These are phyloP conservation scores for Chloebia gouldiae DNA, from an alignment of 2,113 vertebrate species.

Conservation along the genomic window DNA sequence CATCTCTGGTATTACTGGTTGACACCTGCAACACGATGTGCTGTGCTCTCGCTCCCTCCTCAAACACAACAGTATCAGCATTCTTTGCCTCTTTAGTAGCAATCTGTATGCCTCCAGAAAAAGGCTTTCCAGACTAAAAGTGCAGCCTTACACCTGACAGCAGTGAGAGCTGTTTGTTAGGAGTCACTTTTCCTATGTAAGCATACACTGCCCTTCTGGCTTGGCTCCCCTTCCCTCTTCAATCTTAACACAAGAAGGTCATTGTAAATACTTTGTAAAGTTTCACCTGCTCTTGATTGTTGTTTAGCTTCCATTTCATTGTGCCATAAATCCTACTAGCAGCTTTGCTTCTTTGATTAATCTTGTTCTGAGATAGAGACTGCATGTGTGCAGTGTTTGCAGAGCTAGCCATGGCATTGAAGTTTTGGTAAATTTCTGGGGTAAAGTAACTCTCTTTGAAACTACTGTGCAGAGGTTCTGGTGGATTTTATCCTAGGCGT, in stretches of 20 bases:
- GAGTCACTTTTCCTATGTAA: background rate
- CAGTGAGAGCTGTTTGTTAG: background rate
- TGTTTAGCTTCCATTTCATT: background rate
- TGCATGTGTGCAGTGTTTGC: background rate
- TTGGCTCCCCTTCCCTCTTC: background rate
- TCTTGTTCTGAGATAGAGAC: background rate
- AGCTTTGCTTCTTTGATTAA: background rate
- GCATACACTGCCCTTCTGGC: fast-evolving
- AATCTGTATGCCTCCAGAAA: background rate
- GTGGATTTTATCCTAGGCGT: background rate
- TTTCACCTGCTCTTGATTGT: background rate
- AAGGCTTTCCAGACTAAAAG: background rate
- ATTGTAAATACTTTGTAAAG: background rate
- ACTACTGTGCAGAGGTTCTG: background rate
- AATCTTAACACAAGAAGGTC: background rate
- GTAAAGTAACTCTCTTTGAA: background rate
- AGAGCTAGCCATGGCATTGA: background rate
- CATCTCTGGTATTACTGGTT: background rate
- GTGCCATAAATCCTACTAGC: background rate
- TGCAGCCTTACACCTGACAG: background rate
- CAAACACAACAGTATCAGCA: fast-evolving
- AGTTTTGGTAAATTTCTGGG: background rate
- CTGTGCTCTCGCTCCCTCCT: background rate
- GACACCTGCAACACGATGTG: background rate
- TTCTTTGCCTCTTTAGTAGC: background rate